Conservation (phyloP, 2,888 invertebrate genomes). For the Drosophila subquinaria region DNA sequence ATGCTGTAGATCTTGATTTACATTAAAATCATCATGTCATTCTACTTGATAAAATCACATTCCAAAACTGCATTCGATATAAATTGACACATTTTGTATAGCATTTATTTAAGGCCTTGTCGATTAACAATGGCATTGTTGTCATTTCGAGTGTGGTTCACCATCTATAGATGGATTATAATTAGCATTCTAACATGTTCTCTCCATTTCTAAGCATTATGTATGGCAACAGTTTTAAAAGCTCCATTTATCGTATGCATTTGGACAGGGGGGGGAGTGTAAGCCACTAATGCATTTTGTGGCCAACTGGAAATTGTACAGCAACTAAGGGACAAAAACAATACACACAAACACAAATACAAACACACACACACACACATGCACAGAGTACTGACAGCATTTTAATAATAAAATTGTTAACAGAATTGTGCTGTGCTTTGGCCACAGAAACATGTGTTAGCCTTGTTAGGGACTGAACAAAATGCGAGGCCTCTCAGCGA, state of each 20-base stretch:
- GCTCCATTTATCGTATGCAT: conserved; percentile 26
- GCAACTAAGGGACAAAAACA: conserved; percentile 31
- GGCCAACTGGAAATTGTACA: conserved; percentile 65
- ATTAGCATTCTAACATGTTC: conserved; percentile 34
- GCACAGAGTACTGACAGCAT: conserved; percentile 51
- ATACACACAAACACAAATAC: conserved; percentile 12
- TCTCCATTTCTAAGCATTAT: conserved; percentile 26
- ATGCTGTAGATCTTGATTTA: no score
- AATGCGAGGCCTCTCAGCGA: conserved; percentile 52
- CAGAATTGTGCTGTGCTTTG: conserved; percentile 76
- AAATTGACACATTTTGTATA: neutral
- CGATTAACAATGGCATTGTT: conserved; percentile 19
- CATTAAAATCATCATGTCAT: no score
- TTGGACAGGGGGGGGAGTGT: conserved; percentile 8
- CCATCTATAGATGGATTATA: conserved; percentile 30
- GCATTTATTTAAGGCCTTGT: conserved; percentile 3
- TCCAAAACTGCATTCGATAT: neutral
- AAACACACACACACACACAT: conserved; percentile 17
- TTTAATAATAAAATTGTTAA: conserved; percentile 83
- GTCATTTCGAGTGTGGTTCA: conserved; percentile 19
- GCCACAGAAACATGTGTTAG: conserved; percentile 79
- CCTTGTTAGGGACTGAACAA: conserved; percentile 66
- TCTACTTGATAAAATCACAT: no score
- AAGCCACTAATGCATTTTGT: conserved; percentile 76
- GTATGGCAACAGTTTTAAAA: conserved; percentile 33